These are phyloP conservation scores for Dendrocincla tyrannina DNA, from an alignment of 2,797 vertebrate genomes.

Conservation along the genomic window DNA sequence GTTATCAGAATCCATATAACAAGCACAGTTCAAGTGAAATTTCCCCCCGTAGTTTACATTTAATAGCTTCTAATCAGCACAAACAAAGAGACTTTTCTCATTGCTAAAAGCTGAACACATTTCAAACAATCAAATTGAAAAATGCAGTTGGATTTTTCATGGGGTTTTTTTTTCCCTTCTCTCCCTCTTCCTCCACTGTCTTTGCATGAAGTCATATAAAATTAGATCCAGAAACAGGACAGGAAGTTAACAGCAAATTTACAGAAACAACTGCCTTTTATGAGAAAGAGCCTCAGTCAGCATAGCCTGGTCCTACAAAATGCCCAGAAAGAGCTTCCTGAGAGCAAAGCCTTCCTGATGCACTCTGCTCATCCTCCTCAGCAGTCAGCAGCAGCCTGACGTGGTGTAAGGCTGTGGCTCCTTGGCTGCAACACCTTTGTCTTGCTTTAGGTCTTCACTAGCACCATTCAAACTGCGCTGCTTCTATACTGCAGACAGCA, in stretches of 20 bases:
- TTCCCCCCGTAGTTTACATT: background rate
- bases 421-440: background rate
- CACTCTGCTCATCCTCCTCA: background rate
- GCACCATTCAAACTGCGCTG: background rate
- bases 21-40: slow-evolving; percentile 20
- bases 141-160: slow-evolving; percentile 10
- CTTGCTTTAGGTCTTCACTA: background rate
- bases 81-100: background rate
- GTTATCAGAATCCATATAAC: slow-evolving; percentile 34
- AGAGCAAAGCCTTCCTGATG: background rate
- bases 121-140: slow-evolving; percentile 14
- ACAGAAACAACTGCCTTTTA: slow-evolving; percentile 6
- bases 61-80: background rate
- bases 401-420: background rate
- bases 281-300: background rate
- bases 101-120: slow-evolving; percentile 4
- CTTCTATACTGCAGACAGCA: background rate
- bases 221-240: slow-evolving; percentile 46
- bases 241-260: slow-evolving; percentile 15
- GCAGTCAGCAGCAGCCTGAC: background rate
- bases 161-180: background rate
- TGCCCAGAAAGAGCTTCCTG: background rate
- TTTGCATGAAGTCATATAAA: slow-evolving; percentile 18
- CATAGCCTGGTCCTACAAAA: background rate
- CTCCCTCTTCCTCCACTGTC: background rate